Evolutionary conservation across 1,140 invertebrate genomes (phyloP), one percentile per base, ranked within the genome.

Genomic region (Cardiocondyla obscurior): DNA sequence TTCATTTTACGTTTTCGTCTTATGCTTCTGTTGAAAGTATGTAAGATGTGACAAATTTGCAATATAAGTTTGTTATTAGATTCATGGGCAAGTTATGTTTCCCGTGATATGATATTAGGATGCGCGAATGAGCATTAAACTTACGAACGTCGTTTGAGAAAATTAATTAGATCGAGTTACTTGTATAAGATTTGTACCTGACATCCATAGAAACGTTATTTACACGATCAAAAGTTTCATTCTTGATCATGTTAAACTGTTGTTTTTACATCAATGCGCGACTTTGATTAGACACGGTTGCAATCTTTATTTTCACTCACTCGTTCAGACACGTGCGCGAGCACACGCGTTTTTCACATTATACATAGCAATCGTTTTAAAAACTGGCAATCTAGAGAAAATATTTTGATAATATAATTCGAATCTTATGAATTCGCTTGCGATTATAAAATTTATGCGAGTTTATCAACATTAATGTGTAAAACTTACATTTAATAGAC

Each of bases 1-100:
- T 62, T 70, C 53, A 58, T 83, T 84, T 85, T 74, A 58, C 67
- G 81, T 74, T n/a, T 85, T 85, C 76, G 16, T 73, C 36, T 81
- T 85, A 85, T 81, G 76, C 85, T 87, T 88, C 64, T 90, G 90
- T 92, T 85, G 70, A 92, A 92, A 93, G 92, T 93, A 93, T 93
- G 92, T 93, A 93, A 93, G 92, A 93, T 90, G n/a, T n/a, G 87
- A 90, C 90, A 64, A 85, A 87, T 90, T n/a, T 86, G 77, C 89
- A 90, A 74, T 81, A 89, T 92, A 88, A 87, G 86, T 90, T 91
- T 89, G 88, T 88, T 84, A 83, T 86, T 74, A 82, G 74, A 81
- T 82, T 83, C 76, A 85, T 87, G 67, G 81, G 84, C 87, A 86
- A 73, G 74, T 90, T 91, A 77, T 88, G 82, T 90, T 90, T 83